Conservation (phyloP, 2,888 invertebrate genomes). For the Synergus umbraculus region DNA sequence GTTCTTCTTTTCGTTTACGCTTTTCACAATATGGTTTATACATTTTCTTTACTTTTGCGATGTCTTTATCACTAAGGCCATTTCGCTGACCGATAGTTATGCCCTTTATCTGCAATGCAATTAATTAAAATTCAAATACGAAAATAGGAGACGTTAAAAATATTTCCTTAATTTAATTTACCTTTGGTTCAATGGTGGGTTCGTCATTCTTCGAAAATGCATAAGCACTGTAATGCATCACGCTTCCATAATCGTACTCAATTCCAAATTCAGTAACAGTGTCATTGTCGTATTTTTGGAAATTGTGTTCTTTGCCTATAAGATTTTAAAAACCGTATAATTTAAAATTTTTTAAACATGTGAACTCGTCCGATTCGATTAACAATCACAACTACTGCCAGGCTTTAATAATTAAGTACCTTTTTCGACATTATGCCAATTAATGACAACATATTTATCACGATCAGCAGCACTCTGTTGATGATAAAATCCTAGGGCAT, state of each 20-base stretch:
- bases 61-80: conserved; percentile 81
- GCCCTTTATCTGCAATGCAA: conserved; percentile 74
- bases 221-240: conserved; percentile 85
- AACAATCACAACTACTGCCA: too few species aligned
- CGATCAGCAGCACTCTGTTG: conserved; percentile 89
- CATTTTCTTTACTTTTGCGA: conserved; percentile 81
- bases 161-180: conserved; percentile 51
- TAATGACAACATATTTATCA: conserved; percentile 86
- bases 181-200: conserved; percentile 83
- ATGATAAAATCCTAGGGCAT: conserved; percentile 89
- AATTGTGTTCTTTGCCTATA: conserved; percentile 81
- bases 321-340: conserved; percentile 30
- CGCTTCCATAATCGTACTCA: conserved; percentile 84
- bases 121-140: conserved; percentile 33
- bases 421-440: conserved; percentile 84
- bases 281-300: conserved; percentile 83
- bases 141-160: conserved; percentile 14
- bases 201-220: conserved; percentile 85
- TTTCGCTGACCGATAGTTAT: conserved; percentile 80
- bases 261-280: conserved; percentile 84
- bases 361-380: too few species aligned
- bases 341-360: background rate
- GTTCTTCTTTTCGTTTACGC: conserved; percentile 50
- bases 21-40: conserved; percentile 76
- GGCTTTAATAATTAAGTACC: conserved; percentile 74